Evolutionary conservation across 2,888 invertebrate genomes (phyloP), one percentile per base, ranked within the genome.

Genomic region (Drosophila fungiperda): DNA sequence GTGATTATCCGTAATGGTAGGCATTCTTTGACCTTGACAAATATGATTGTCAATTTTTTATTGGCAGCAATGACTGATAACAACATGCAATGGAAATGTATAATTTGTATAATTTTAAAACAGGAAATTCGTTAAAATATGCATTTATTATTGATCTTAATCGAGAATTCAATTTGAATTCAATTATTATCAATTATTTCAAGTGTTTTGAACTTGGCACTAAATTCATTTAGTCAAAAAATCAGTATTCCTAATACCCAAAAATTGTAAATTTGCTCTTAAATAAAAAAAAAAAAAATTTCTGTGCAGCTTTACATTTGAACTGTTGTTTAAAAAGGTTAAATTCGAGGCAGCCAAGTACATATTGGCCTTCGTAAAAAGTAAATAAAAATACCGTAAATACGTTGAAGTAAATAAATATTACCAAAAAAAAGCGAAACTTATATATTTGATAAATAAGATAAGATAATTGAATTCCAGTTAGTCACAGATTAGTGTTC

Each of bases 101-200:
- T 12, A 52, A 20, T 45, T 17, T 32, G 29, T 20, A 32, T 12
- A 2, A 36, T 26, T n/a, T 29, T 32, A 33, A 20, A 15, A 8
- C 4, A 23, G 29, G 17, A 35, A 20, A 55, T 33, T 38, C 8
- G 26, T 35, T 15, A 20, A 54, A 15, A 66, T 45, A 54, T 58
- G 29, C 45, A 59, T 32, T 57, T 45, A n/a, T 38, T 5, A 55
- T 32, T 48, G 48, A 38, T 12, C 49, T 54, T 36, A 54, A 50
- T 32, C 20, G 23, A 33, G 49, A 53, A 38, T 20, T 62, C 38
- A 36, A 59, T 60, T 60, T 54, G n/a, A 72, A 64, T 53, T 29
- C 48, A 58, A 68, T 68, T 64, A 52, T 53, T 32, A 53, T 3
- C 1, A 48, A 62, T 49, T 11, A 54, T 15, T 26, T 29, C 53